phyloP scores from a whole-genome alignment of 2,888 invertebrate genomes.

The Drosophila engyochracea region DNA sequence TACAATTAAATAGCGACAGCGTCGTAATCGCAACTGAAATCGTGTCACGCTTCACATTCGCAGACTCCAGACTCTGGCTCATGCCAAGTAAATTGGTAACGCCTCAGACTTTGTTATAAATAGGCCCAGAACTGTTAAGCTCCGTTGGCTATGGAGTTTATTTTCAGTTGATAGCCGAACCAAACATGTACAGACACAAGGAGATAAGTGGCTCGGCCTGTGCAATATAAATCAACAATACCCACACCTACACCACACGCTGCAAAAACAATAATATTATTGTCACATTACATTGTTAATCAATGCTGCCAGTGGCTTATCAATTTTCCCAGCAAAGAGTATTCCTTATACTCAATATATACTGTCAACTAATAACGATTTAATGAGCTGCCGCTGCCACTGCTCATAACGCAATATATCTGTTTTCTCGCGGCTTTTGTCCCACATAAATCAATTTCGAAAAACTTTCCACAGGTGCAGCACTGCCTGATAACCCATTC shows the following conservation, averaged over 20 bases:
- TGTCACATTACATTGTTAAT: slow-evolving; percentile 66
- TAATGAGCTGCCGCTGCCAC: slow-evolving; percentile 52
- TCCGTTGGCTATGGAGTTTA: slow-evolving; percentile 26
- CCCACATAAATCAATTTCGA: slow-evolving; percentile 58
- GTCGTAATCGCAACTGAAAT: slow-evolving; percentile 50
- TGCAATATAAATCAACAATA: slow-evolving; percentile 58
- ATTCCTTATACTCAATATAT: background rate
- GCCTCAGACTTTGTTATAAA: slow-evolving; percentile 26
- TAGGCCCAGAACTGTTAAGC: slow-evolving; percentile 25
- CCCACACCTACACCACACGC: slow-evolving; percentile 54
- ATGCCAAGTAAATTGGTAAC: slow-evolving; percentile 2
- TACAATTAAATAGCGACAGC: slow-evolving; percentile 5
- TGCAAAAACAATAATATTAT: slow-evolving; percentile 71
- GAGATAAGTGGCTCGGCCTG: slow-evolving; percentile 56
- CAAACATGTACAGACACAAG: slow-evolving; percentile 29
- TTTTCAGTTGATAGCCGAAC: slow-evolving; percentile 51
- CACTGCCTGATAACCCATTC: background rate
- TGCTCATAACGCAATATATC: slow-evolving; percentile 28
- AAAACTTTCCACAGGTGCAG: slow-evolving; percentile 71
- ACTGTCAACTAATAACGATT: slow-evolving; percentile 57
- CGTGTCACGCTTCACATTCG: slow-evolving; percentile 57
- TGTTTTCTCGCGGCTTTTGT: slow-evolving; percentile 17
- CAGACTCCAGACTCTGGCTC: slow-evolving; percentile 17
- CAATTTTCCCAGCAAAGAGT: slow-evolving; percentile 65
- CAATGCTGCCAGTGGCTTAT: slow-evolving; percentile 58